Base-by-base conservation (phyloP, 2,797 vertebrate genomes). In the Leuciscus waleckii region DNA sequence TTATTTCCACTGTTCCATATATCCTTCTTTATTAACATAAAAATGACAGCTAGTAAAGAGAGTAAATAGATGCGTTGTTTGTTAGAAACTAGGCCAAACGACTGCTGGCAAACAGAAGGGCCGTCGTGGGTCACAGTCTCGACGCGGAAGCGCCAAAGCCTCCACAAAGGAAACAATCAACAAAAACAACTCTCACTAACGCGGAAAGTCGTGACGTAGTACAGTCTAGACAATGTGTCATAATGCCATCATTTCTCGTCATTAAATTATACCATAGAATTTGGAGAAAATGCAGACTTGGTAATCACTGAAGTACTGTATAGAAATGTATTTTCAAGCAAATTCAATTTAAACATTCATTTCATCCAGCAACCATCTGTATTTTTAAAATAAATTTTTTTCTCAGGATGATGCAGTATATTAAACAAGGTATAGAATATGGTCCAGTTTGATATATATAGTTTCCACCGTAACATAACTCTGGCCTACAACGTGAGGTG, bases 41-140 rank as follows among this genome's bases (percentile, higher is more conserved):
- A 93, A 94, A 94, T 93, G 89, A 89, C 81, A 63, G 75, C 79
- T 81, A 79, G 78, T 92, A 90, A 91, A 93, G 91, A 92, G 93
- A 93, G 94, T 91, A 95, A 95, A 94, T 92, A 92, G 85, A 90
- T 83, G 81, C 94, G 90, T 94, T 94, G 92, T 95, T 92, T 91
- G 93, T 86, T 91, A 92, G 92, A 95, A 96, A 94, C 93, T 95
- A 95, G 95, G 94, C 94, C 95, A 95, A 93, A 94, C 91, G 94
- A 94, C 90, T 82, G 86, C 90, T 91, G 91, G 93, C 93, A 94
- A 95, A 93, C 93, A 94, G 92, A 93, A 89, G 92, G 92, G 92
- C 91, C 89, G 93, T 93, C 93, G 90, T 93, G 93, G 93, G 93
- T 95, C 93, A 93, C 91, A 86, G 92, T 86, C 82, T 71, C 63